Evolutionary conservation across 2,888 invertebrate species (phyloP), one percentile per base, ranked within the genome.

Genomic region (Lydus trimaculatus): DNA sequence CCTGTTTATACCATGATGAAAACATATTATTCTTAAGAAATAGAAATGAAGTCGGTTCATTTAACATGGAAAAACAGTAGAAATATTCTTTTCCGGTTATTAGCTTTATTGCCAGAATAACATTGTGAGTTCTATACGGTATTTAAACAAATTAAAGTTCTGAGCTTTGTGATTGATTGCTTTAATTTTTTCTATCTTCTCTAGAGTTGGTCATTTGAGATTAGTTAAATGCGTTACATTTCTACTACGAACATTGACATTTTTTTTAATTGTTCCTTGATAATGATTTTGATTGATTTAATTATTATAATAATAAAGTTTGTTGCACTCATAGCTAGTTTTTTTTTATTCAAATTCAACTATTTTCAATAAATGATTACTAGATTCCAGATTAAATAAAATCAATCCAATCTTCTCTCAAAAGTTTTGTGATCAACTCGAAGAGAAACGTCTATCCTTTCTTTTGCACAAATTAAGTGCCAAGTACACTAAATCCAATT

Each of bases 1-100:
- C 65, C 65, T 65, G 65, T 69, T 69, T 60, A n/a, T n/a, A 63
- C 65, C 52, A 69, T 69, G 69, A 69, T 69, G 63, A 63, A 69
- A 69, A 69, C 69, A 65, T 69, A 65, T 67, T 67, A 65, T 69
- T 63, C 56, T 65, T 58, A 36, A 69, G 65, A 63, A 65, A 69
- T 65, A 65, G 61, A 56, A 65, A 65, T 15, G 60, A 63, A 65
- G 59, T 65, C 69, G 65, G 63, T 69, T 69, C 69, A 65, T 69
- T 69, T 69, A 69, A 69, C 69, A 59, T 15, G 69, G 60, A 13
- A 59, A 60, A 69, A 65, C 63, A 63, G 63, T 17, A 39, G 43
- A 36, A 65, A 64, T 25, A 63, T 62, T 66, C 60, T 2, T 28
- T 28, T 28, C 4, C 17, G 39, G 52, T 63, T 61, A 39, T 61